phyloP scores from a whole-genome alignment of 2,888 invertebrate species.

The Sepiola atlantica region DNA sequence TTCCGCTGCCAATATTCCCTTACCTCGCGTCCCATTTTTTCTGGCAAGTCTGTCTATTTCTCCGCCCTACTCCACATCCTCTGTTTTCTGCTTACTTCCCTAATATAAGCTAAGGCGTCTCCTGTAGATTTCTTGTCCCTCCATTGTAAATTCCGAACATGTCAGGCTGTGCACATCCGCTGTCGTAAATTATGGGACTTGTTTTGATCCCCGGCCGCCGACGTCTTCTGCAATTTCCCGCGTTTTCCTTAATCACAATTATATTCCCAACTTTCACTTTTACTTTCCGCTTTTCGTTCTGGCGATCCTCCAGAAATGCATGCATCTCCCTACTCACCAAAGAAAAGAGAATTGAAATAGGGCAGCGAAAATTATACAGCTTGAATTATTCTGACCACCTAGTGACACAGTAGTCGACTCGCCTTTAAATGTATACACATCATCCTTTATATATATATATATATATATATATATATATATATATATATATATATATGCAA shows the following conservation, averaged over 20 bases:
- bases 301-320: not conserved
- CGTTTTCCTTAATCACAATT: constrained; percentile 12
- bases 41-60: too few species aligned
- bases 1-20: not conserved
- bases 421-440: not conserved
- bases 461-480: not conserved
- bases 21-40: not conserved
- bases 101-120: not conserved
- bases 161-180: not conserved
- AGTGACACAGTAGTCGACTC: not conserved
- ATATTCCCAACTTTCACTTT: not conserved
- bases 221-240: not conserved
- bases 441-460: not conserved
- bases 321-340: not conserved
- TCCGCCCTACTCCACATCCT: not conserved
- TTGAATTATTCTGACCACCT: not conserved
- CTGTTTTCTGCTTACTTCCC: not conserved
- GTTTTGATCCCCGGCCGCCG: not conserved
- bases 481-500: not conserved
- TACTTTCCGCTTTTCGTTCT: not conserved
- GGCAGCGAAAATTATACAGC: too few species aligned
- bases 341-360: not conserved
- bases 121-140: not conserved
- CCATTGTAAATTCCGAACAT: not conserved
- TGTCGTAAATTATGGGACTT: not conserved